Evolutionary conservation across 1,140 invertebrate genomes (phyloP).

Genomic region (Venturia canescens): DNA sequence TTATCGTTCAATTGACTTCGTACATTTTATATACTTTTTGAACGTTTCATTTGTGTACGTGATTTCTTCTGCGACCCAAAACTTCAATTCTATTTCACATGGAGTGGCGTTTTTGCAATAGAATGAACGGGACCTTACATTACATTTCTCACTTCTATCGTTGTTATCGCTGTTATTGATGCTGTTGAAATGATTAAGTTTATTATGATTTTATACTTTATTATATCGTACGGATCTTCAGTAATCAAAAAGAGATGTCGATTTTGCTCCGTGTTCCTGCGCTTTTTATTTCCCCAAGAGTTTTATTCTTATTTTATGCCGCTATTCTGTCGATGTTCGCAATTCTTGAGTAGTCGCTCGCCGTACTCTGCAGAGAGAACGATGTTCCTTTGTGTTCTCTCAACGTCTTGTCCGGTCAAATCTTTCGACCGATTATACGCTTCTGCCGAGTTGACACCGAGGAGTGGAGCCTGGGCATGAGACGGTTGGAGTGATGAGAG

Average conservation of each 20-base stretch:
- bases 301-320: conserved; percentile 23
- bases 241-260: background rate
- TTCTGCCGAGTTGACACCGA: conserved; percentile 51
- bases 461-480: conserved; percentile 46
- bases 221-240: conserved; percentile 9
- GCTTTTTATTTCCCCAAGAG: background rate
- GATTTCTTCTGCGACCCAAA: background rate
- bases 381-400: conserved; percentile 64
- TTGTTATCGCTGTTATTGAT: background rate
- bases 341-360: conserved; percentile 49
- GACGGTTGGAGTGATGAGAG: conserved; percentile 47
- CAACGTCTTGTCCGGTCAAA: conserved; percentile 57
- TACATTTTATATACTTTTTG: conserved; percentile 44
- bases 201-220: no score
- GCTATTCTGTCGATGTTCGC: conserved; percentile 37
- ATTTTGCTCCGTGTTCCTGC: background rate
- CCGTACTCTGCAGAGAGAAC: conserved; percentile 46
- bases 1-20: conserved; percentile 57
- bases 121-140: background rate
- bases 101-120: background rate
- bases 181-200: no score
- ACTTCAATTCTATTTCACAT: background rate
- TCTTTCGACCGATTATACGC: conserved; percentile 64
- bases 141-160: background rate
- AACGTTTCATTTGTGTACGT: conserved; percentile 23